Conservation (phyloP, 2,888 invertebrate species). For the Parnassius apollo region DNA sequence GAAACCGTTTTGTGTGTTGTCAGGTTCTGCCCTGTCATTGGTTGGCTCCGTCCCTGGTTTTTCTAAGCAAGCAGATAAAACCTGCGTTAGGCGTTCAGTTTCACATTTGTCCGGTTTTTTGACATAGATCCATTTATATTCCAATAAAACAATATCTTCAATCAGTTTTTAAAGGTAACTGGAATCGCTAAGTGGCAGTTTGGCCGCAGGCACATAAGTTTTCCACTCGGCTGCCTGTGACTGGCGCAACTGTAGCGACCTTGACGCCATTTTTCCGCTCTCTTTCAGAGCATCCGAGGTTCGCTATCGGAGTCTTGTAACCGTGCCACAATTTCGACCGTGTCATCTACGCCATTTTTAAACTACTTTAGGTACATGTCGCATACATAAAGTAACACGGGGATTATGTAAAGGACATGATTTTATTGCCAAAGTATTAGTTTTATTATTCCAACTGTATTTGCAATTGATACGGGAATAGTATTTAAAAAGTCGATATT, state of each 20-base stretch:
- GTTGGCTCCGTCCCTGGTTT: no score
- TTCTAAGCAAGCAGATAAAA: no score
- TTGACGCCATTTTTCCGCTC: conserved; percentile 79
- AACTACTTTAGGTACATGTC: conserved; percentile 19
- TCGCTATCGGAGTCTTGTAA: conserved; percentile 35
- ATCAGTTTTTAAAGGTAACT: conserved; percentile 6
- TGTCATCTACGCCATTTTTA: conserved; percentile 36
- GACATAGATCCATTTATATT: no score
- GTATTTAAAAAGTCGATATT: no score
- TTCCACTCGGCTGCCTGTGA: conserved; percentile 65
- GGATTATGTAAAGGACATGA: not conserved
- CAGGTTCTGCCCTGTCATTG: no score
- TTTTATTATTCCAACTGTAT: no score
- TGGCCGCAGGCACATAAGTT: conserved; percentile 39
- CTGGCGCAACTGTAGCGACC: conserved; percentile 68
- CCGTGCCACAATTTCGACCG: conserved; percentile 28
- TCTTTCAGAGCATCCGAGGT: conserved; percentile 73
- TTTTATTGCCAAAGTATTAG: not conserved
- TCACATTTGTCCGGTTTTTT: no score
- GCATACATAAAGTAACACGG: not conserved
- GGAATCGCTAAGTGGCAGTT: conserved; percentile 10
- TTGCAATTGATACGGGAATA: no score
- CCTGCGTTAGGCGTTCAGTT: no score
- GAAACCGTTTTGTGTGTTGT: no score
- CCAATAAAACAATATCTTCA: no score